Conservation (phyloP, 2,797 vertebrate genomes). For the Gorsachius magnificus region DNA sequence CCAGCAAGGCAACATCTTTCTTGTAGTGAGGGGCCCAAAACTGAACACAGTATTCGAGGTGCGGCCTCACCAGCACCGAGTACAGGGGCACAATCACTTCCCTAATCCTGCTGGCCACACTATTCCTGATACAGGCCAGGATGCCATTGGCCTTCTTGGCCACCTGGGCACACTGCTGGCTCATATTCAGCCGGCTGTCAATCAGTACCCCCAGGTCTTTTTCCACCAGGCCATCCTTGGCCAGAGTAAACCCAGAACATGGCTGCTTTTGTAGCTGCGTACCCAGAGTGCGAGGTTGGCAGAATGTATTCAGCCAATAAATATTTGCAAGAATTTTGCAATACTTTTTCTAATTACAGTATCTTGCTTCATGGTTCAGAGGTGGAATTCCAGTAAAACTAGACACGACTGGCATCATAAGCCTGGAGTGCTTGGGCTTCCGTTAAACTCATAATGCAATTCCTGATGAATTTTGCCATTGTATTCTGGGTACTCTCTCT, state of each 20-base stretch:
- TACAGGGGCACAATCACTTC: no score
- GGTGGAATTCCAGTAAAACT: neutral
- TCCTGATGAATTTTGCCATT: neutral
- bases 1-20: no score
- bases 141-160: no score
- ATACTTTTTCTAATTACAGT: neutral
- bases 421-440: neutral
- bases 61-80: no score
- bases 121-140: no score
- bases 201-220: no score
- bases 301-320: neutral
- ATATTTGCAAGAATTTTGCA: neutral
- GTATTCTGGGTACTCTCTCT: neutral
- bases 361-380: neutral
- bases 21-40: no score
- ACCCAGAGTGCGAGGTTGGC: fast-evolving
- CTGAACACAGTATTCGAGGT: no score
- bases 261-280: neutral
- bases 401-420: neutral
- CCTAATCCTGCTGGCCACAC: no score
- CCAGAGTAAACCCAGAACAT: neutral
- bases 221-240: no score
- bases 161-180: no score
- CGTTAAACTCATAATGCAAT: neutral
- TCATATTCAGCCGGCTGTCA: no score